Conservation (phyloP, 2,888 invertebrate species). For the Agriotes lineatus region DNA sequence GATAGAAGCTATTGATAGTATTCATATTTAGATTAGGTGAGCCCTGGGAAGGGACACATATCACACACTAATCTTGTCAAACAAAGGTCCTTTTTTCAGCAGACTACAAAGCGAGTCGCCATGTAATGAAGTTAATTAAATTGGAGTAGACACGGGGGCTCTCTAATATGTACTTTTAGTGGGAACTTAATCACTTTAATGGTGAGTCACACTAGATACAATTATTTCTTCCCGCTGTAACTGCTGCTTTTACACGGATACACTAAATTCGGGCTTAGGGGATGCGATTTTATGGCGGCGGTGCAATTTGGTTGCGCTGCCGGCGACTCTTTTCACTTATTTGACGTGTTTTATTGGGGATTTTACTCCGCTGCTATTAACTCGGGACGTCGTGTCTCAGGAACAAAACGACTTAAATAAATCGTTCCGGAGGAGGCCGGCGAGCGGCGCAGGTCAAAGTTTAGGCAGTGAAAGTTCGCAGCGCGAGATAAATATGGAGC, state of each 20-base stretch:
- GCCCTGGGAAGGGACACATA: too few relatives aligned
- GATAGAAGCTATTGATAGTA: too few relatives aligned
- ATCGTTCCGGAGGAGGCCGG: neutral
- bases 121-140: conserved; percentile 8
- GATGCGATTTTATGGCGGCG: neutral
- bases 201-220: conserved; percentile 18
- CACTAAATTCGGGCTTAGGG: conserved; percentile 4
- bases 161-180: conserved; percentile 12
- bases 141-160: conserved; percentile 4
- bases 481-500: too few relatives aligned
- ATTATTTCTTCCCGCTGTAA: conserved; percentile 6
- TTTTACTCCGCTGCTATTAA: neutral
- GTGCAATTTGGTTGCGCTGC: too few relatives aligned
- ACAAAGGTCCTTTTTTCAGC: too few relatives aligned
- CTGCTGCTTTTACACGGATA: conserved; percentile 11
- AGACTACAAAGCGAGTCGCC: too few relatives aligned
- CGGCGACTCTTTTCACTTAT: conserved; percentile 10
- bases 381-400: neutral
- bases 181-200: conserved; percentile 14
- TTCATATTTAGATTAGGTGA: too few relatives aligned
- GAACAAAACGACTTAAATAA: conserved; percentile 11
- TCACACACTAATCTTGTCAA: too few relatives aligned
- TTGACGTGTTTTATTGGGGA: conserved; percentile 7
- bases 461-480: too few relatives aligned
- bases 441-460: too few relatives aligned